Conservation (phyloP, 2,888 invertebrate species). For the Acronicta aceris region DNA sequence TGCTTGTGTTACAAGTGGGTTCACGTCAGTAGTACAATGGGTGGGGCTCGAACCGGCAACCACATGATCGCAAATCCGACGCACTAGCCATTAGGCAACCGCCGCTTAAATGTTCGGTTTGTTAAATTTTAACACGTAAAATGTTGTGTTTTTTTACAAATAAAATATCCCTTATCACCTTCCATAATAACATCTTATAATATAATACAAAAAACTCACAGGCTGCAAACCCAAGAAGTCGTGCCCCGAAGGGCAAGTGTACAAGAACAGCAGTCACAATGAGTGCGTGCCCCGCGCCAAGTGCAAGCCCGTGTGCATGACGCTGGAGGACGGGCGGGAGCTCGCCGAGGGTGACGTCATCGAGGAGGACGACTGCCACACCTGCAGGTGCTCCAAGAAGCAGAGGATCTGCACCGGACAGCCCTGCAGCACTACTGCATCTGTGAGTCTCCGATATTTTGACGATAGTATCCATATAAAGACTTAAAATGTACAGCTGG, state of each 20-base stretch:
- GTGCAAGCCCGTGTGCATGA: constrained; percentile 93
- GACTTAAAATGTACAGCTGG: no score
- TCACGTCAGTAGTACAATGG: no score
- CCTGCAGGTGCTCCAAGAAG: constrained; percentile 93
- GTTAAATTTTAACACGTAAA: no score
- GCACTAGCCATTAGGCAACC: no score
- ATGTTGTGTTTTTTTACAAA: no score
- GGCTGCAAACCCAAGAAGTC: constrained; percentile 92
- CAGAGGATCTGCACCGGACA: constrained; percentile 92
- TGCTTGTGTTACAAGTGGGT: no score
- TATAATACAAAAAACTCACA: constrained; percentile 54
- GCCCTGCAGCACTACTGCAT: constrained; percentile 88
- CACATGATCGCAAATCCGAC: no score
- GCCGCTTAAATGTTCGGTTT: no score
- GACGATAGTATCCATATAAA: no score
- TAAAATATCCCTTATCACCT: no score
- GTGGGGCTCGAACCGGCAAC: no score
- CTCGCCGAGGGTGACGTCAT: constrained; percentile 94
- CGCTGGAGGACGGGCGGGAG: constrained; percentile 89
- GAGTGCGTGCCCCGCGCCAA: constrained; percentile 93
- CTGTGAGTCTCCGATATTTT: constrained; percentile 59
- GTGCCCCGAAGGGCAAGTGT: constrained; percentile 93
- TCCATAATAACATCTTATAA: no score
- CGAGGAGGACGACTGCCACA: constrained; percentile 93
- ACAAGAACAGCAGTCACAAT: constrained; percentile 90